These are phyloP conservation scores for Tetraneura akinire DNA, from an alignment of 1,140 invertebrate genomes.

Conservation along the genomic window DNA sequence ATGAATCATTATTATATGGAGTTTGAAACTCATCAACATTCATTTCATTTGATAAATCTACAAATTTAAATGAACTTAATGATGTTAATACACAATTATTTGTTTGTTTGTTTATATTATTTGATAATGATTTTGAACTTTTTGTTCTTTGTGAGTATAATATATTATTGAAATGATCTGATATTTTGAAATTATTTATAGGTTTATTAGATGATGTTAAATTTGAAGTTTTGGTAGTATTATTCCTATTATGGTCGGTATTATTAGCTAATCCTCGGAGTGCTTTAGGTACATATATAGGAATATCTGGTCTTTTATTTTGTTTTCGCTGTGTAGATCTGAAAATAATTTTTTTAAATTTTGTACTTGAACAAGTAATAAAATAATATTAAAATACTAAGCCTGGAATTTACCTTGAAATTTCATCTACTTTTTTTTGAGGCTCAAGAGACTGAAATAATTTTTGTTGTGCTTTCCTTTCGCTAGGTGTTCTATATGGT, in stretches of 20 bases:
- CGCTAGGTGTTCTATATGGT: slow-evolving; percentile 19
- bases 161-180: not conserved
- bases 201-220: not conserved
- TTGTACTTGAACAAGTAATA: not conserved
- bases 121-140: not conserved
- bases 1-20: not conserved
- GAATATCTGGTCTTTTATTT: slow-evolving; percentile 70
- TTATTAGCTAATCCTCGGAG: slow-evolving; percentile 54
- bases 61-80: slow-evolving; percentile 12
- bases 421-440: not conserved
- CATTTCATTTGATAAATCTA: slow-evolving; percentile 21
- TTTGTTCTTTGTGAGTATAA: not conserved
- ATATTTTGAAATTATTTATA: not conserved
- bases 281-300: slow-evolving; percentile 75
- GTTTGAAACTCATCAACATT: not conserved
- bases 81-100: not conserved
- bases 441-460: slow-evolving; percentile 34
- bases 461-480: slow-evolving; percentile 36
- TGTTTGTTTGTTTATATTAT: not conserved
- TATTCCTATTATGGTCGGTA: not conserved
- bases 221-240: not conserved
- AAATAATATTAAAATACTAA: not conserved
- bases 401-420: not conserved
- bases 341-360: not conserved
- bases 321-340: slow-evolving; percentile 17